These are phyloP conservation scores for Stichopus horrens DNA, from an alignment of 53 echinoderm and acorn worm genomes.

Conservation along the genomic window DNA sequence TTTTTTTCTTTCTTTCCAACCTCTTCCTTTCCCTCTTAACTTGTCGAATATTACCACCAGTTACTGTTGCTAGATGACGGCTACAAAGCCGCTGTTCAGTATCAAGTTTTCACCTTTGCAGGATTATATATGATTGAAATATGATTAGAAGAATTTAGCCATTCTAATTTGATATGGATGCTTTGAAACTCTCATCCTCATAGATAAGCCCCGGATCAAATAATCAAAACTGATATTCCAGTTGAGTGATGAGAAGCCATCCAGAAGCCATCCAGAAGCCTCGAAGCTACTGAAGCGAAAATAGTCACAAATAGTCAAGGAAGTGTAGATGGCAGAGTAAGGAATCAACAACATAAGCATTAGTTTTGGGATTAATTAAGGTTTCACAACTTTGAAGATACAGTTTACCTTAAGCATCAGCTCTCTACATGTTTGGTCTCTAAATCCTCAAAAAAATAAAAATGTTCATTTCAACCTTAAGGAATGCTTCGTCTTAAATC, in stretches of 20 bases:
- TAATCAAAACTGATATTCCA: constrained; percentile 35
- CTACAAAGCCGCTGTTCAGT: background rate
- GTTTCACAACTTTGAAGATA: background rate
- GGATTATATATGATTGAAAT: background rate
- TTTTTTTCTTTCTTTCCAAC: no score
- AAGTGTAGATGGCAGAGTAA: background rate
- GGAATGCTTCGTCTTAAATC: no score
- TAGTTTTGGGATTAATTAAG: background rate
- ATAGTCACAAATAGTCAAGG: constrained; percentile 17
- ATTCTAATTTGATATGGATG: constrained; percentile 27
- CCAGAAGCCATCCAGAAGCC: constrained; percentile 11
- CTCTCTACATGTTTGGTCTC: background rate
- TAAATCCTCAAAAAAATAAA: no score
- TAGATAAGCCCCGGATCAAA: constrained; percentile 27
- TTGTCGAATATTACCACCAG: background rate
- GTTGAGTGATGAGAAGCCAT: constrained; percentile 34
- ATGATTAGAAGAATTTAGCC: constrained; percentile 33
- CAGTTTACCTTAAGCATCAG: background rate
- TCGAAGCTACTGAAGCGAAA: constrained; percentile 11
- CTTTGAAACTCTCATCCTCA: constrained; percentile 24
- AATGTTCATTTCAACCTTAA: no score
- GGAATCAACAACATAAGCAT: background rate
- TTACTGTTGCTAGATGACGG: background rate
- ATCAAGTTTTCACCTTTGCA: constrained; percentile 4
- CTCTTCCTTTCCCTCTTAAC: background rate